Percentiles rank a stretch among this genome's conserved stretches.
These are phyloP conservation scores for Argya squamiceps DNA, from an alignment of 2,797 vertebrate species.

Conservation along the genomic window DNA sequence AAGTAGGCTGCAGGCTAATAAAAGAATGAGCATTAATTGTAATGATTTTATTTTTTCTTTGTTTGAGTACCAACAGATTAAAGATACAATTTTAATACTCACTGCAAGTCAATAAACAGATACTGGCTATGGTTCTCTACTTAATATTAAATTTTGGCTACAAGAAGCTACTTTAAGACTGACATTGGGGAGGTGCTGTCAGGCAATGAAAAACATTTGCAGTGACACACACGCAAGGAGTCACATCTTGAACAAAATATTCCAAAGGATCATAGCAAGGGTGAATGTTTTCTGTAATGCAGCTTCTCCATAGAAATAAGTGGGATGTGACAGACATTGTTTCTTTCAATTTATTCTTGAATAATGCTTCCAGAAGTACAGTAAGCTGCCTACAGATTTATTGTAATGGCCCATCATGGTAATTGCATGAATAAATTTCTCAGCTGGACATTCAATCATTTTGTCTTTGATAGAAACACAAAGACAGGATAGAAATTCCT, in stretches of 20 bases:
- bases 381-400: constrained; percentile 52
- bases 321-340: constrained; percentile 1
- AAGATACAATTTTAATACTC: neutral
- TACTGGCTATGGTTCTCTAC: neutral
- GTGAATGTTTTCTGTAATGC: neutral
- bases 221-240: neutral
- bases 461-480: constrained; percentile 29
- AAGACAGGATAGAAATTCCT: neutral
- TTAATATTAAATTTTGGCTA: neutral
- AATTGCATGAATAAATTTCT: constrained; percentile 60
- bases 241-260: neutral
- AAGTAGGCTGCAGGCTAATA: neutral
- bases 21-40: neutral
- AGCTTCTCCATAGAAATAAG: neutral
- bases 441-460: constrained; percentile 51
- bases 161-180: neutral
- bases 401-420: constrained; percentile 42
- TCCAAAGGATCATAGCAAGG: neutral
- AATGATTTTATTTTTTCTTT: neutral
- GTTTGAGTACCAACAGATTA: neutral
- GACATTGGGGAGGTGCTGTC: neutral
- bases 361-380: constrained; percentile 6
- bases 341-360: constrained; percentile 53
- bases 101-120: neutral
- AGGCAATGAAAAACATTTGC: neutral